phyloP scores from a whole-genome alignment of 2,797 vertebrate species.

The Clarias laeviceps region DNA sequence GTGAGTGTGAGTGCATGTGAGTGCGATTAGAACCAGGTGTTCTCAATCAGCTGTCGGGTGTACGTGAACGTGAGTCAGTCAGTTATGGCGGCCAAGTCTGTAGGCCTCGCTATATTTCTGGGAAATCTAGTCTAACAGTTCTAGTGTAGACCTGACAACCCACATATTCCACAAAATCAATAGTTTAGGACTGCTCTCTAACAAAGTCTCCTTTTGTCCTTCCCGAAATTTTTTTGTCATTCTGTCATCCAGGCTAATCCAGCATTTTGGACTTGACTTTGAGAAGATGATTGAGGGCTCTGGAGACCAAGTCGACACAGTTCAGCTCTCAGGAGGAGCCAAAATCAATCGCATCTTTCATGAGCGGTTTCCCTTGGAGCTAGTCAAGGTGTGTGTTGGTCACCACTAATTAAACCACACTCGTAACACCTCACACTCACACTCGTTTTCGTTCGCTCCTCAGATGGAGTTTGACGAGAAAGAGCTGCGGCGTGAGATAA shows the following conservation, averaged over 20 bases:
- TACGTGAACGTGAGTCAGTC: too few relatives aligned
- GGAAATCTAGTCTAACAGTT: too few relatives aligned
- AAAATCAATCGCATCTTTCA: conserved; percentile 95
- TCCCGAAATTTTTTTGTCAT: background rate
- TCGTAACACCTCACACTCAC: background rate
- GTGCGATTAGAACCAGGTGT: too few relatives aligned
- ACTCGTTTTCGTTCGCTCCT: conserved; percentile 8
- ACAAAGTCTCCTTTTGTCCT: background rate
- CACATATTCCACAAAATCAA: too few relatives aligned
- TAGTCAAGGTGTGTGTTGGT: conserved; percentile 64
- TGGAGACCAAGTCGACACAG: conserved; percentile 86
- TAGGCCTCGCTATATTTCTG: too few relatives aligned
- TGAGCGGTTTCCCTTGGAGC: conserved; percentile 86
- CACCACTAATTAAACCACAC: background rate
- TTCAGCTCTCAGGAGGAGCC: conserved; percentile 88
- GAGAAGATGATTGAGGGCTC: conserved; percentile 91
- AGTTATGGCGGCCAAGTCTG: too few relatives aligned
- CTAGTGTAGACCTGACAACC: too few relatives aligned
- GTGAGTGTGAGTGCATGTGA: too few relatives aligned
- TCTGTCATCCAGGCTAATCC: conserved; percentile 76
- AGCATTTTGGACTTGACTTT: conserved; percentile 87
- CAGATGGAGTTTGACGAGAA: conserved; percentile 90
- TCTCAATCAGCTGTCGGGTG: too few relatives aligned
- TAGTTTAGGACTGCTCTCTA: background rate
- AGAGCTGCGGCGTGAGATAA: conserved; percentile 87